Conservation (phyloP, 1,140 invertebrate species). For the Ceratitis capitata region DNA sequence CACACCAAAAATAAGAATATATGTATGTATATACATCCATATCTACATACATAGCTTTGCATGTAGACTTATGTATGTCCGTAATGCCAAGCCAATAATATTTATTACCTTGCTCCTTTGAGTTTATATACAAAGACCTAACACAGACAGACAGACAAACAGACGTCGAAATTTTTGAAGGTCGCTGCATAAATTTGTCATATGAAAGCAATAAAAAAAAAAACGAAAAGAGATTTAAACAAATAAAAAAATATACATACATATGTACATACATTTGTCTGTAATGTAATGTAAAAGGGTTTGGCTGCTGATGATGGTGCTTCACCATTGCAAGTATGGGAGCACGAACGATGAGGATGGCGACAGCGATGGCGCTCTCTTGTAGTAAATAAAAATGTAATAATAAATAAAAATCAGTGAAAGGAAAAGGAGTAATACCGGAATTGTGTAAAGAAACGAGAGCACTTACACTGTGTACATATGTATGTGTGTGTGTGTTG, state of each 20-base stretch:
- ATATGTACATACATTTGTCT: too few relatives aligned
- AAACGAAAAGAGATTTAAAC: not conserved
- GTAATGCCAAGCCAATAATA: not conserved
- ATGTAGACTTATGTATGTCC: too few relatives aligned
- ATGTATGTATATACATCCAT: too few relatives aligned
- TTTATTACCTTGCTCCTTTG: not conserved
- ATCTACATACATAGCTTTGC: too few relatives aligned
- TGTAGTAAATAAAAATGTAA: not conserved
- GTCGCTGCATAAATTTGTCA: slow-evolving; percentile 36
- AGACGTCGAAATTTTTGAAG: not conserved
- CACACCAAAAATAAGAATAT: not conserved
- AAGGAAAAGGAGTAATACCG: not conserved
- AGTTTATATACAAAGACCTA: not conserved
- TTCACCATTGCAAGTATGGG: not conserved
- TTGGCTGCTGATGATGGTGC: not conserved
- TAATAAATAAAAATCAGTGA: not conserved
- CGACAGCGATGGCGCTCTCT: not conserved
- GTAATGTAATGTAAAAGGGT: not conserved
- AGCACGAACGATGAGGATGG: too few relatives aligned
- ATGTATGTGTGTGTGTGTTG: too few relatives aligned
- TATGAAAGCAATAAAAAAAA: not conserved
- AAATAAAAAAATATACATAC: not conserved
- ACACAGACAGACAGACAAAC: not conserved
- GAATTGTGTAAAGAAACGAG: not conserved
- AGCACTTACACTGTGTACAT: not conserved